Base-by-base conservation (phyloP, 2,888 invertebrate species). In the Drosophila subsilvestris region DNA sequence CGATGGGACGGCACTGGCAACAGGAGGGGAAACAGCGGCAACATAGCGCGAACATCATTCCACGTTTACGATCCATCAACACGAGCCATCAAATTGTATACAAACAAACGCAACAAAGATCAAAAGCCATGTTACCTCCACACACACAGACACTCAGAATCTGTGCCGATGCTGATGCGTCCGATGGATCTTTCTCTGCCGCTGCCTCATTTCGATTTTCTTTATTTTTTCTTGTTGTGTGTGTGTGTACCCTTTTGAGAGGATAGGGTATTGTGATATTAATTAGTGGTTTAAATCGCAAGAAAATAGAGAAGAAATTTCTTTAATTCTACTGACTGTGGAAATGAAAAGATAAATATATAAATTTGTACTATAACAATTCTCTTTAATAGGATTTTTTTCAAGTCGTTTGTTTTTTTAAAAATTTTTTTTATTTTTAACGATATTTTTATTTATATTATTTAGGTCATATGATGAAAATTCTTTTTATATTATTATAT, bases 51-150 rank as follows among this genome's bases (percentile, higher is more conserved):
- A 83, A 88, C 88, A 83, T 84, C 87, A 88, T 84, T 88, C 79
- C 83, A 75, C 82, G 85, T 86, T 90, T 90, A 85, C 86, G 88
- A 90, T 91, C 91, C 90, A 91, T 91, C 91, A 91, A 91, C 91
- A 90, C 91, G 90, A 88, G 87, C 91, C 90, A 91, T 91, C 92
- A 91, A 91, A 89, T 90, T 91, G 91, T 91, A 90, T 91, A 91
- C 91, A 91, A 91, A 91, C 91, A 91, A 86, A 91, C 87, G 80
- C 83, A 83, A 66, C 88, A 85, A 88, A 91, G 91, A 91, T 91
- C 91, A 91, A 91, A 91, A 90, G 90, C 78, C 74, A 37, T 74
- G 76, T 77, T 68, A 72, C 76, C 82, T 71, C 67, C 77, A 67
- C 71, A 70, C 63, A 57, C 55, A 47, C 47, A 48, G 49, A 48